Evolutionary conservation across 2,113 vertebrate genomes (phyloP).

Genomic region (Cervus canadensis): DNA sequence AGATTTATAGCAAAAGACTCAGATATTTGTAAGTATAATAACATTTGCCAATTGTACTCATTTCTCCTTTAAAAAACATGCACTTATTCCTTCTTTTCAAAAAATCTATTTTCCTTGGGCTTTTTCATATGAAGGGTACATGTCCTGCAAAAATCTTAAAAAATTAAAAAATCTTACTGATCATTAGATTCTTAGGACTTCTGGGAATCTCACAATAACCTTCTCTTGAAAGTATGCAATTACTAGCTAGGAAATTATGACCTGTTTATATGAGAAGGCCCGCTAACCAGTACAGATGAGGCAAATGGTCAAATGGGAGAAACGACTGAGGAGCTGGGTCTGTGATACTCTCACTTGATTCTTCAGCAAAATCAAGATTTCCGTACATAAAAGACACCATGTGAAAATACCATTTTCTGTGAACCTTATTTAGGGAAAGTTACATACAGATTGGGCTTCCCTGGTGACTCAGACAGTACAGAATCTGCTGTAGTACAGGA

Average conservation of each 20-base stretch:
- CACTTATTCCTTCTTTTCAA: neutral
- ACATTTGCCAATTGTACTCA: neutral
- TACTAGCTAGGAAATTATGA: neutral
- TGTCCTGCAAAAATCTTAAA: neutral
- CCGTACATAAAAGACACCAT: neutral
- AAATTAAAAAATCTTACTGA: neutral
- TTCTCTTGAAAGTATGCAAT: neutral
- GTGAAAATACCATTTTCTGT: neutral
- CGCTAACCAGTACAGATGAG: neutral
- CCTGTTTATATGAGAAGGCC: neutral
- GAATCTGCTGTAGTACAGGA: neutral
- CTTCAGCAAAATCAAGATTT: constrained; percentile 3
- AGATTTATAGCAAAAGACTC: neutral
- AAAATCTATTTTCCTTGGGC: neutral
- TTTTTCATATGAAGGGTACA: neutral
- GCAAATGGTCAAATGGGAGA: neutral
- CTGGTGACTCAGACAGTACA: neutral
- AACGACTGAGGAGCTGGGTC: neutral
- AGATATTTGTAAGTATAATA: neutral
- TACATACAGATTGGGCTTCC: neutral
- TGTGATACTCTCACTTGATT: neutral
- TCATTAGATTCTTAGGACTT: neutral
- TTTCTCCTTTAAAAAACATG: neutral
- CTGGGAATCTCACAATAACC: neutral
- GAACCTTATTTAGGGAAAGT: neutral